Evolutionary conservation across 2,888 invertebrate genomes (phyloP).

Genomic region (Drosophila melanosoma): DNA sequence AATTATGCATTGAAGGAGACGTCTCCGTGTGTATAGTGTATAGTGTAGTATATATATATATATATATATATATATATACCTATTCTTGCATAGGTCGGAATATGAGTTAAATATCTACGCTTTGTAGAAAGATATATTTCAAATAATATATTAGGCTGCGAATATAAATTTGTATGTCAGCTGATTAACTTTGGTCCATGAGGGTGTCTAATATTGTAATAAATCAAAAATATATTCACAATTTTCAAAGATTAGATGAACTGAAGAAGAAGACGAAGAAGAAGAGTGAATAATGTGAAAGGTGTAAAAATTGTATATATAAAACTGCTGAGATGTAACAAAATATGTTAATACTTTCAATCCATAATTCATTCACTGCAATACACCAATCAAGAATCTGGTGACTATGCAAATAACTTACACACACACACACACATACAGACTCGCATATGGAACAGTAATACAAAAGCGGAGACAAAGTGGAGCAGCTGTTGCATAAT

Average conservation of each 20-base stretch:
- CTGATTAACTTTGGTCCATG: background rate
- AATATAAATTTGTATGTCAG: too few relatives aligned
- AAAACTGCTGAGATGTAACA: background rate
- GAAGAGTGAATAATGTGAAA: background rate
- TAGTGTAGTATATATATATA: too few relatives aligned
- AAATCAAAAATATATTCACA: background rate
- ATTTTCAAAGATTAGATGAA: background rate
- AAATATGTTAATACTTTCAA: background rate
- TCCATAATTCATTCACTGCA: slow-evolving; percentile 1
- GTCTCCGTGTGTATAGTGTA: background rate
- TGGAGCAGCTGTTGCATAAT: slow-evolving; percentile 59
- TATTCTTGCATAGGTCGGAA: background rate
- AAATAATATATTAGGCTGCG: too few relatives aligned
- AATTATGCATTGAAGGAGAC: background rate
- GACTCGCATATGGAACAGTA: background rate
- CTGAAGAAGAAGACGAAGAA: background rate
- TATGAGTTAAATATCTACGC: background rate
- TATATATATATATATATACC: background rate
- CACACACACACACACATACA: background rate
- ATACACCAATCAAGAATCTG: background rate
- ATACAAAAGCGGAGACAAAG: slow-evolving; percentile 27
- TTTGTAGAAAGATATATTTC: too few relatives aligned
- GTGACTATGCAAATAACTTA: slow-evolving; percentile 25
- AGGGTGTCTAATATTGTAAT: background rate
- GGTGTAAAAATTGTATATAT: background rate